Evolutionary conservation across 1,140 invertebrate species (phyloP).

Genomic region (Ooceraea biroi): DNA sequence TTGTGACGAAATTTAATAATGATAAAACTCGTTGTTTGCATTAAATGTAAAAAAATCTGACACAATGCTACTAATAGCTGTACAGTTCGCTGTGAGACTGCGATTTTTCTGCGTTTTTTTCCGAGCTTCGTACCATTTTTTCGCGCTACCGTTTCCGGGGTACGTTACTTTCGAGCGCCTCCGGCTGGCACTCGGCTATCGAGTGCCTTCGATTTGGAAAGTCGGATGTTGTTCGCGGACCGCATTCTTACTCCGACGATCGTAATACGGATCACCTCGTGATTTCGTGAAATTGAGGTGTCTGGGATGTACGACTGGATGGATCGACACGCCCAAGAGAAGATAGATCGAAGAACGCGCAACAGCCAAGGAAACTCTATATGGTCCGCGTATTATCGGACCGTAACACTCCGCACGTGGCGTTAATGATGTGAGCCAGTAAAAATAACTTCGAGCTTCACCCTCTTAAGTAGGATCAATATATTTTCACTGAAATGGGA

Average conservation of each 20-base stretch:
- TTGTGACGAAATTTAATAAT: slow-evolving; percentile 5
- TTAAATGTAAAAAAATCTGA: too few relatives aligned
- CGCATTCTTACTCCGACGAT: not conserved
- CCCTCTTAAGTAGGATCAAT: too few relatives aligned
- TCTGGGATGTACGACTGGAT: not conserved
- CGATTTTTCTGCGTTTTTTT: slow-evolving; percentile 41
- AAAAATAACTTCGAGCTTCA: not conserved
- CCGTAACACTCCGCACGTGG: not conserved
- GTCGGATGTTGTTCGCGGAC: not conserved
- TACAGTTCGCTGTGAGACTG: too few relatives aligned
- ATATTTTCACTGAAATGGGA: too few relatives aligned
- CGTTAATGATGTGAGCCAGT: not conserved
- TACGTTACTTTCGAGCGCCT: slow-evolving; percentile 44
- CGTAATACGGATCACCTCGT: slow-evolving; percentile 3
- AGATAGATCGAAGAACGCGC: not conserved
- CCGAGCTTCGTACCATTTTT: too few relatives aligned
- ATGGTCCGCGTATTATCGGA: not conserved
- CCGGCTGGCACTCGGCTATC: slow-evolving; percentile 14
- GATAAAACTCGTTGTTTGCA: too few relatives aligned
- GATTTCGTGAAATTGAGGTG: slow-evolving; percentile 4
- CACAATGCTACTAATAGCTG: too few relatives aligned
- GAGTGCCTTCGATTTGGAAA: not conserved
- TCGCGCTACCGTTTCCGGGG: slow-evolving; percentile 27
- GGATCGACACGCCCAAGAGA: not conserved
- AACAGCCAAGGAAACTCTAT: not conserved